Evolutionary conservation across 1,140 invertebrate genomes (phyloP).

Genomic region (Galleria mellonella): DNA sequence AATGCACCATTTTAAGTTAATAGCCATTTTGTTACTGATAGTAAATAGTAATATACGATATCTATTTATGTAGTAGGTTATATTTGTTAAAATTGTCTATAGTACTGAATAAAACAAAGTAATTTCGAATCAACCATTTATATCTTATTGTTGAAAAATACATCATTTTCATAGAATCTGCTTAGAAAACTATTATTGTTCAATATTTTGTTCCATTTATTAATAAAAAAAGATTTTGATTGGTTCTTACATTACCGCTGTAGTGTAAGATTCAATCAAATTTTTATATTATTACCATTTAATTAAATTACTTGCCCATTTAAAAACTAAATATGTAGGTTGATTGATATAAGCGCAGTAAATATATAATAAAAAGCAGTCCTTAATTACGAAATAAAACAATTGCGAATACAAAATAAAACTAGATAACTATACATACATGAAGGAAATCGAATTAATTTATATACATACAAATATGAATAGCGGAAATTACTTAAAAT

Average conservation of each 20-base stretch:
- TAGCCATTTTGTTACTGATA: no score
- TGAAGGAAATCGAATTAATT: constrained; percentile 30
- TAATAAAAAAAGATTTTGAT: constrained; percentile 20
- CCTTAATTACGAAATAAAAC: constrained; percentile 46
- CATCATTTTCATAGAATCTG: constrained; percentile 47
- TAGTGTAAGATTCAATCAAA: background rate
- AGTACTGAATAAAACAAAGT: constrained; percentile 20
- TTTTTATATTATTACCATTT: background rate
- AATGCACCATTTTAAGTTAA: no score
- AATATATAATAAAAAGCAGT: constrained; percentile 13
- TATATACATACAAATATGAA: constrained; percentile 46
- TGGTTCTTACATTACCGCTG: constrained; percentile 5
- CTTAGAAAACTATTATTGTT: constrained; percentile 54
- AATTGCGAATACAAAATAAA: constrained; percentile 44
- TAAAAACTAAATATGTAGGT: constrained; percentile 5
- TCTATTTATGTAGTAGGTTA: no score
- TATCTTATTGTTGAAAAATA: constrained; percentile 50
- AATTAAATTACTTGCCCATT: constrained; percentile 7
- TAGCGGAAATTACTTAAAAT: constrained; percentile 55
- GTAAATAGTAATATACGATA: no score
- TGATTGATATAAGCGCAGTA: constrained; percentile 1
- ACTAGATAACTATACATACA: constrained; percentile 45
- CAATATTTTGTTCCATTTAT: constrained; percentile 25
- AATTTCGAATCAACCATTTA: constrained; percentile 49
- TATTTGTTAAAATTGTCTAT: no score